Evolutionary conservation across 1,140 invertebrate genomes (phyloP), one percentile per base, ranked within the genome.

Genomic region (Microplitis mediator): DNA sequence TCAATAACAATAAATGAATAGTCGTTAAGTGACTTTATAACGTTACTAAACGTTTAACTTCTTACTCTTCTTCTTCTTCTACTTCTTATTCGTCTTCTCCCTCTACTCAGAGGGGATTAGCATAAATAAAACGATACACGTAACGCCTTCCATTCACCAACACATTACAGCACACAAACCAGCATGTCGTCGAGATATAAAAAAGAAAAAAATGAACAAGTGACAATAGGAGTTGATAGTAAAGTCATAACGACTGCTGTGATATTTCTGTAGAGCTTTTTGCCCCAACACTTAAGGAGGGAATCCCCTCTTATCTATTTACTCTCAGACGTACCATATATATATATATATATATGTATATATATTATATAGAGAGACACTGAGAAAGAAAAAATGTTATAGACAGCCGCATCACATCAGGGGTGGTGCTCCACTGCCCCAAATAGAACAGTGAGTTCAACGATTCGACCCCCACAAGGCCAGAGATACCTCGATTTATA

Each of bases 401-500:
- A 69, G 54, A 70, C 64, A 58, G 54, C 71, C 68, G 72, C 67
- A 69, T n/a, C 36, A 67, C 34, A 50, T 69, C 67, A 69, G 62
- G 75, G 75, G 71, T 76, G 73, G 72, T 62, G 75, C 66, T 50
- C 75, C 66, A 76, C 75, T 76, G 75, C 69, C 75, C 75, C 64
- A 76, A 74, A 76, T 76, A 76, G 65, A 62, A 6, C 5, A 45
- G 61, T 72, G 72, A 72, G 72, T 76, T 76, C 72, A 76, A 76
- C 71, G 72, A 72, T 76, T 76, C 72, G 66, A 72, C 72, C 75
- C 39, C 72, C 62, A 51, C 75, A 74, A 76, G 72, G 75, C 70
- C 75, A 69, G 45, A 31, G 31, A 63, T 63, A 69, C 54, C 36
- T 72, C 34, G 45, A 23, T 75, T 39, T 70, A 31, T 52, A 51